Evolutionary conservation across 2,888 invertebrate species (phyloP).

Genomic region (Empis livida): DNA sequence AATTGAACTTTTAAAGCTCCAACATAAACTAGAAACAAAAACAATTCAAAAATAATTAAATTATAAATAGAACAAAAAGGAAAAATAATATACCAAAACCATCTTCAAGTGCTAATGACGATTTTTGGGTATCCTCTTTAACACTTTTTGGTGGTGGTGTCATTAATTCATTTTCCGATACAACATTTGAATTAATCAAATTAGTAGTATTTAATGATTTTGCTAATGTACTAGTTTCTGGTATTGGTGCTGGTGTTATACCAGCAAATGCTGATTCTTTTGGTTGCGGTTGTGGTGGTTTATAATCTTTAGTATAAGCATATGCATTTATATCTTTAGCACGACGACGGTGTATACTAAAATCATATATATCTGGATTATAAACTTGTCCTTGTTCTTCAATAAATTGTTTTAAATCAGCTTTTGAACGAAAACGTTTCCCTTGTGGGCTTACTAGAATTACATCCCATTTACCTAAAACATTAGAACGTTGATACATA

Average conservation of each 20-base stretch:
- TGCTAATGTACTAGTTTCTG: background rate
- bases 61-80: background rate
- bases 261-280: constrained; percentile 18
- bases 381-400: constrained; percentile 35
- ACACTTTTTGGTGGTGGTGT: constrained; percentile 9
- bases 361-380: constrained; percentile 45
- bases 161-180: constrained; percentile 8
- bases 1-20: constrained; percentile 51
- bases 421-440: constrained; percentile 46
- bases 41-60: background rate
- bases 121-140: constrained; percentile 1
- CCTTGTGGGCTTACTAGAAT: constrained; percentile 52
- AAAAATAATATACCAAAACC: constrained; percentile 33
- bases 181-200: background rate
- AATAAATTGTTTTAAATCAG: constrained; percentile 40
- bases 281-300: constrained; percentile 23
- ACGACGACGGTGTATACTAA: constrained; percentile 42
- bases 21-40: constrained; percentile 38
- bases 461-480: constrained; percentile 68
- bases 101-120: constrained; percentile 18
- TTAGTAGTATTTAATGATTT: constrained; percentile 1
- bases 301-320: constrained; percentile 32
- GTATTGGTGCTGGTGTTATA: constrained; percentile 8
- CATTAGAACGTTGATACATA: constrained; percentile 57
- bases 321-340: constrained; percentile 36